phyloP scores from a whole-genome alignment of 2,888 invertebrate genomes.

The Eupithecia exiguata region DNA sequence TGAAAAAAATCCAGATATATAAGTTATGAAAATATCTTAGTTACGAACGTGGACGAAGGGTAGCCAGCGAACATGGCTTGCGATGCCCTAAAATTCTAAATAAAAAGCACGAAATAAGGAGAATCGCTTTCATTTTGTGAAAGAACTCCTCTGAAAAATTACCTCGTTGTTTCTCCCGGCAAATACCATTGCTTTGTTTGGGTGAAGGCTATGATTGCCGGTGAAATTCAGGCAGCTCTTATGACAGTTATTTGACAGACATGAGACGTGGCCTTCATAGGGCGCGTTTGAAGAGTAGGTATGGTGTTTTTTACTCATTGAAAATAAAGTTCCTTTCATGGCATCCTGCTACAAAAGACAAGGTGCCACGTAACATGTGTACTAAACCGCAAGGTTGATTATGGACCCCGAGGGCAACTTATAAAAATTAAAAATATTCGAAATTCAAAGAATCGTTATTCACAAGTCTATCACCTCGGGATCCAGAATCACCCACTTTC shows the following conservation, averaged over 20 bases:
- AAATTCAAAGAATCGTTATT: too few species aligned
- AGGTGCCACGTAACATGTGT: too few species aligned
- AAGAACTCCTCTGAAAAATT: neutral
- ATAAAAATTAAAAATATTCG: too few species aligned
- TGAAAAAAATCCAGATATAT: too few species aligned
- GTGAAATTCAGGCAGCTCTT: neutral
- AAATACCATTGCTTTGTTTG: neutral
- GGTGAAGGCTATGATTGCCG: neutral
- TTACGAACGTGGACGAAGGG: too few species aligned
- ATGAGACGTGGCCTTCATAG: neutral
- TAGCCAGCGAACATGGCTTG: neutral
- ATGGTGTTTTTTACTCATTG: neutral
- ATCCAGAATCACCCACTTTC: too few species aligned
- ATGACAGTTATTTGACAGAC: conserved; percentile 1
- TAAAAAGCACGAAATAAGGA: neutral
- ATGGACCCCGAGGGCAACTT: too few species aligned
- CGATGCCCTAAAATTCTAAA: neutral
- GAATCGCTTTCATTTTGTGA: neutral
- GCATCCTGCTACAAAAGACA: neutral
- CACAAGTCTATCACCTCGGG: too few species aligned
- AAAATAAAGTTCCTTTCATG: neutral
- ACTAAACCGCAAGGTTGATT: too few species aligned
- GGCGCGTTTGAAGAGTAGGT: neutral
- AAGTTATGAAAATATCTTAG: too few species aligned
- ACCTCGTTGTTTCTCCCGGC: neutral